Evolutionary conservation across 2,113 vertebrate genomes (phyloP).

Genomic region (Eurystomus gularis): DNA sequence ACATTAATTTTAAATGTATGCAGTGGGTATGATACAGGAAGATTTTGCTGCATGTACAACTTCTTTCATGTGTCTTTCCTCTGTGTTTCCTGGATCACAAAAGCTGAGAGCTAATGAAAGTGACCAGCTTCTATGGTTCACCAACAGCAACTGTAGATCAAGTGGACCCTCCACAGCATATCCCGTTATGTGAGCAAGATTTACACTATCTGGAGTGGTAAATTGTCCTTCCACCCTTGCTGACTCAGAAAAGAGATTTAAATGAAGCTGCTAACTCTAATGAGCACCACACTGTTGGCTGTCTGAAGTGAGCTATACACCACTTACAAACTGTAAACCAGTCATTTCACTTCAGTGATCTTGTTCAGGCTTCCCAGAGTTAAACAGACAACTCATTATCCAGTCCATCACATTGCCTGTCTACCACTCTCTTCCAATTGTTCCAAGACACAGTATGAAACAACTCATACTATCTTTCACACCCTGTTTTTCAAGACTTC

Average conservation of each 20-base stretch:
- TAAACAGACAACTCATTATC: constrained; percentile 52
- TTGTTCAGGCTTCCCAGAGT: constrained; percentile 4
- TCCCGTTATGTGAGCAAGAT: neutral
- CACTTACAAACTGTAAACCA: constrained; percentile 14
- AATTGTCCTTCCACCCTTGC: neutral
- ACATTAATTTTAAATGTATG: neutral
- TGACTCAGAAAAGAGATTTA: constrained; percentile 1
- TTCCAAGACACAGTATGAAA: constrained; percentile 23
- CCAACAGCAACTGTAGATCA: neutral
- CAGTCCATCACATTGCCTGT: constrained; percentile 17
- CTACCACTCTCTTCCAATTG: neutral
- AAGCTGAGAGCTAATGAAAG: neutral
- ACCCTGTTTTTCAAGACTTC: neutral
- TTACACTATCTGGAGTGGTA: neutral
- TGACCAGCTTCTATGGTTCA: neutral
- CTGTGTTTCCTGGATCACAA: neutral
- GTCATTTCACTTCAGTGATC: constrained; percentile 40
- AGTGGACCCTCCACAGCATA: neutral
- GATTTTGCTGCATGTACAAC: neutral
- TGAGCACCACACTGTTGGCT: neutral
- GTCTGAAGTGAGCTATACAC: neutral
- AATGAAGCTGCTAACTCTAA: constrained; percentile 27
- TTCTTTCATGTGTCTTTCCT: neutral
- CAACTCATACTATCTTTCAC: neutral
- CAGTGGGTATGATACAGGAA: neutral